These are phyloP conservation scores for Sebastes glaucus DNA, from an alignment of 2,797 vertebrate species.

Conservation along the genomic window DNA sequence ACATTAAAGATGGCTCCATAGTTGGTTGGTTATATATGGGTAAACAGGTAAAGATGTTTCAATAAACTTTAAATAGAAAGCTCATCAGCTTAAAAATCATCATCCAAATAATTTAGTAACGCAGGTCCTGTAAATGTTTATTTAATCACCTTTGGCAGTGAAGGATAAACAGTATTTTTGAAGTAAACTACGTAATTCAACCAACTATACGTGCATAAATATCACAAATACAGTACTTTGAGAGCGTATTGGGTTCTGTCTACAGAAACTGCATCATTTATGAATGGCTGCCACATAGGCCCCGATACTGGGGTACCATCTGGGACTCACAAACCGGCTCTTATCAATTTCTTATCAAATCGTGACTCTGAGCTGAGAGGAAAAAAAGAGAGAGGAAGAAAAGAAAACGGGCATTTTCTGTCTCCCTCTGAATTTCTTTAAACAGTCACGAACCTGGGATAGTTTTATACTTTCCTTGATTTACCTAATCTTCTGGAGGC, in stretches of 20 bases:
- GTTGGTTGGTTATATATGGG: background rate
- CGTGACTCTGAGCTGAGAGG: conserved; percentile 1
- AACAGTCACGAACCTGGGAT: background rate
- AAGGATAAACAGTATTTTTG: background rate
- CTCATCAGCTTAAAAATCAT: background rate
- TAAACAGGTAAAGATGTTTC: background rate
- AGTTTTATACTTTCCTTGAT: background rate
- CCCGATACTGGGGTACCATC: conserved; percentile 36
- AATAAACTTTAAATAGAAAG: background rate
- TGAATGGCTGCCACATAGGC: conserved; percentile 23
- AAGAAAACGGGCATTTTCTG: background rate
- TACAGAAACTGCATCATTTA: conserved; percentile 29
- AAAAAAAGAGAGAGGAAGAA: background rate
- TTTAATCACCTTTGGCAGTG: background rate
- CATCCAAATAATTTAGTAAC: background rate
- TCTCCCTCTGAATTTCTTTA: background rate
- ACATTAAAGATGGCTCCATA: background rate
- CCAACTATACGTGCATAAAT: background rate
- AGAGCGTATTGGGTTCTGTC: background rate
- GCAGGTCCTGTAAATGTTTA: background rate
- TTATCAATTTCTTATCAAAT: conserved; percentile 53
- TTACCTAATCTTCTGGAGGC: background rate
- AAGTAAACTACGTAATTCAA: background rate
- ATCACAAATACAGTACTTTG: background rate
- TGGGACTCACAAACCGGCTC: conserved; percentile 34